Conservation (phyloP, 1,140 invertebrate species). For the Tigriopus japonicus region DNA sequence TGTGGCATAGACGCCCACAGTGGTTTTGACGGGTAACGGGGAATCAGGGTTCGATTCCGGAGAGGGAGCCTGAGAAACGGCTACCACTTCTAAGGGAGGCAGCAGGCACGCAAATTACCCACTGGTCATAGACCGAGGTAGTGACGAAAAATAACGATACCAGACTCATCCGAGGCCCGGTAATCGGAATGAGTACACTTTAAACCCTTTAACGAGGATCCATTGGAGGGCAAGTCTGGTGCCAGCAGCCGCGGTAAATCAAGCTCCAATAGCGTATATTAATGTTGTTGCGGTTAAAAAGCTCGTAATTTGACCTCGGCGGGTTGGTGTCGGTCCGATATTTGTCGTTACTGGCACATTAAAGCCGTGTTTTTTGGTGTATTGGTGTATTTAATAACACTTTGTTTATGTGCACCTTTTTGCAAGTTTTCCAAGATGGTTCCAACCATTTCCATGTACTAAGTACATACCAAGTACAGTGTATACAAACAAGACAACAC, state of each 20-base stretch:
- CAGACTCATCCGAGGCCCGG: conserved; percentile 50
- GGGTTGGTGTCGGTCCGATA: conserved; percentile 2
- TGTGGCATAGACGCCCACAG: conserved; percentile 49
- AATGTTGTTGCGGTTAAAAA: conserved; percentile 47
- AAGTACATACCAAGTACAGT: no score
- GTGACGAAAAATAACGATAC: conserved; percentile 76
- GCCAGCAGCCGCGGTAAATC: conserved; percentile 76
- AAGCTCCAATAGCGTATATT: conserved; percentile 76
- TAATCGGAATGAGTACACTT: conserved; percentile 75
- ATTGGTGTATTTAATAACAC: no score
- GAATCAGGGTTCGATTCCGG: conserved; percentile 37
- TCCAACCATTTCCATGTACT: no score
- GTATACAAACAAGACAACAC: no score
- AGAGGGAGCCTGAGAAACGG: conserved; percentile 71
- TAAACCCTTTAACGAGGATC: conserved; percentile 70
- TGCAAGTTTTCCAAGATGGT: no score
- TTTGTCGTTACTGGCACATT: not conserved
- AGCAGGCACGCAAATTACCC: conserved; percentile 74
- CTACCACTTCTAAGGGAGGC: conserved; percentile 81
- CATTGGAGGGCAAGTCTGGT: conserved; percentile 78
- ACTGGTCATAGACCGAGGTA: conserved; percentile 52
- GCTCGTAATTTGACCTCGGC: conserved; percentile 19
- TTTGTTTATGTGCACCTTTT: no score
- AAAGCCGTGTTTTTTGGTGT: not conserved
- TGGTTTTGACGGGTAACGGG: conserved; percentile 54